A percentile compares a stretch with the other conserved stretches of the same genome.
Conservation (phyloP, 2,888 invertebrate species). For the Dexiosoma caninum region DNA sequence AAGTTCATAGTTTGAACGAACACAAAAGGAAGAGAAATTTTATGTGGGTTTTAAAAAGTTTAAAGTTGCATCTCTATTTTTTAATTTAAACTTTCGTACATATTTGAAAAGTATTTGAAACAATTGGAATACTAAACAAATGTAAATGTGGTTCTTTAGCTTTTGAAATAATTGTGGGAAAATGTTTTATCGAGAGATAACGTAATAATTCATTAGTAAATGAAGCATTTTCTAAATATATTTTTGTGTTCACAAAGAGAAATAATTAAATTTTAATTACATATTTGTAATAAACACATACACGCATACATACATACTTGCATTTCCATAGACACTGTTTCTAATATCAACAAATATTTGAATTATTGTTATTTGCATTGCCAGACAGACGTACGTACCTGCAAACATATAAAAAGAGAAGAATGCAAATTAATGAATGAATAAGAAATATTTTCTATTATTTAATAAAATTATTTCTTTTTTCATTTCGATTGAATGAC, state of each 20-base stretch:
- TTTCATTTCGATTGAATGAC: slow-evolving; percentile 20
- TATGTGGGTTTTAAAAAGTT: not conserved
- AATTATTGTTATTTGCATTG: slow-evolving; percentile 21
- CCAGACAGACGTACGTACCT: slow-evolving; percentile 7
- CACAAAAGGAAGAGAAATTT: not conserved
- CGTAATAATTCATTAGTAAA: slow-evolving; percentile 24
- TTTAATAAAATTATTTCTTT: slow-evolving; percentile 19
- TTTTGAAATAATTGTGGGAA: not conserved
- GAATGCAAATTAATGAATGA: not conserved
- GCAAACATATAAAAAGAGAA: slow-evolving; percentile 8
- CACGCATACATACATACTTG: not conserved
- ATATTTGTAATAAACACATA: slow-evolving; percentile 6
- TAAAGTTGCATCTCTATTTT: too few species aligned
- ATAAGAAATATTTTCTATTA: slow-evolving; percentile 21
- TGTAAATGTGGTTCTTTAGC: not conserved
- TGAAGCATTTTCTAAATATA: slow-evolving; percentile 20
- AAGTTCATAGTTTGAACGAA: not conserved
- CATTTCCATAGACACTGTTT: not conserved
- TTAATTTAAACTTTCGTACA: not conserved
- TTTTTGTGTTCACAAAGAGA: slow-evolving; percentile 6
- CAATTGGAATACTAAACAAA: not conserved
- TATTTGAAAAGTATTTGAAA: not conserved
- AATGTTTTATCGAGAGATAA: not conserved
- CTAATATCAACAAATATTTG: slow-evolving; percentile 20
- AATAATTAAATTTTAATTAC: slow-evolving; percentile 39